Conservation (phyloP, 2,113 vertebrate species). For the Callospermophilus lateralis region DNA sequence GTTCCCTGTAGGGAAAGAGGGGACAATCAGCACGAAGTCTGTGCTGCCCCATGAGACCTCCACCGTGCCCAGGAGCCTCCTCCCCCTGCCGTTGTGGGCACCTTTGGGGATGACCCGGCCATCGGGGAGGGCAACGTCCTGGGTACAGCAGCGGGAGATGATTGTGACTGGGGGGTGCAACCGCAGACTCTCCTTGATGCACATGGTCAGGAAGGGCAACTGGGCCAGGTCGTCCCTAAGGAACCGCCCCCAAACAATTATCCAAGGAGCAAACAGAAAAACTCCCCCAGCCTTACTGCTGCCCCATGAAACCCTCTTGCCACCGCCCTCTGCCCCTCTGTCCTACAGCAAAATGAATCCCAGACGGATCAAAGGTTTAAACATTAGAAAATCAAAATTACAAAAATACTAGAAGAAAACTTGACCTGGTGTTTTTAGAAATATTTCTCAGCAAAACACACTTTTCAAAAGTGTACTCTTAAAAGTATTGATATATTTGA, state of each 20-base stretch:
- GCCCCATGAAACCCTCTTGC: background rate
- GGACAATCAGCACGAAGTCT: rapidly evolving
- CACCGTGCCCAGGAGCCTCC: background rate
- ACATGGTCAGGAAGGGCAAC: constrained; percentile 95
- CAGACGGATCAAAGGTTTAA: background rate
- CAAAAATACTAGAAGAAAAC: constrained; percentile 16
- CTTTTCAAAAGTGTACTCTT: background rate
- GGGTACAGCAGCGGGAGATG: constrained; percentile 88
- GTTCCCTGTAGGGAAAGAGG: constrained; percentile 81
- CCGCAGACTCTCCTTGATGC: constrained; percentile 94
- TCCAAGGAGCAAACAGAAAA: background rate
- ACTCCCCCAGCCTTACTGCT: background rate
- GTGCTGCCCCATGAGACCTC: background rate
- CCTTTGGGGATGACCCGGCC: constrained; percentile 89
- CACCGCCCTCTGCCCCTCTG: background rate
- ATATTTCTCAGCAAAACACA: constrained; percentile 22
- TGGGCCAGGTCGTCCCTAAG: constrained; percentile 92
- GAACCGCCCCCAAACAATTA: background rate
- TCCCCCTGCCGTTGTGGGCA: background rate
- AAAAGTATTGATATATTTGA: background rate
- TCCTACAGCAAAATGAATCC: background rate
- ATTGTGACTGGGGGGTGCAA: constrained; percentile 90
- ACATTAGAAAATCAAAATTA: background rate
- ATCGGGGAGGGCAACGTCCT: constrained; percentile 87
- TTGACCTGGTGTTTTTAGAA: background rate